Evolutionary conservation across 2,113 vertebrate species (phyloP).

Genomic region (Anolis carolinensis): DNA sequence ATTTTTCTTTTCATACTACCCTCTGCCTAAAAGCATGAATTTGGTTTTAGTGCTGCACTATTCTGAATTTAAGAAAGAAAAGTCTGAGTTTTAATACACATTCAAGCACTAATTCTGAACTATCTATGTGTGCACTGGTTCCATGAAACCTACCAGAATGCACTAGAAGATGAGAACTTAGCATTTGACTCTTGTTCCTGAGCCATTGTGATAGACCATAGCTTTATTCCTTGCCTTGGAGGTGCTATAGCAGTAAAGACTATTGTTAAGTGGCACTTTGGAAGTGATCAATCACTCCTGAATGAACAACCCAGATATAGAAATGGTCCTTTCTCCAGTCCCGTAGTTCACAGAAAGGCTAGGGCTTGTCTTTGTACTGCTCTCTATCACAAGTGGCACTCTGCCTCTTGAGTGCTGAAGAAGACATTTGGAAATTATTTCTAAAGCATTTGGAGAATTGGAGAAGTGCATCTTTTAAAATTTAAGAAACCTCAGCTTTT

Average conservation of each 20-base stretch:
- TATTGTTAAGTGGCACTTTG: background rate
- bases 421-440: background rate
- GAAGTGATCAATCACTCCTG: background rate
- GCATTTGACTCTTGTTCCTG: background rate
- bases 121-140: background rate
- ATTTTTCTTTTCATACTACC: background rate
- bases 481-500: background rate
- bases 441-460: background rate
- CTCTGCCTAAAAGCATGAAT: background rate
- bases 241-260: too few species aligned
- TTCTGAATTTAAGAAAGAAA: background rate
- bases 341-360: background rate
- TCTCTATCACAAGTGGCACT: background rate
- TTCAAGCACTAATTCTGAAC: background rate
- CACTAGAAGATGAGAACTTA: rapidly evolving
- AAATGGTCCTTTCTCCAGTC: background rate
- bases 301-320: background rate
- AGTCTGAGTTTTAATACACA: background rate
- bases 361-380: background rate
- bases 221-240: background rate
- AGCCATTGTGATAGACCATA: background rate
- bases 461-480: background rate
- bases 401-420: background rate
- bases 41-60: background rate
- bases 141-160: background rate